Evolutionary conservation across 2,113 vertebrate genomes (phyloP).

Genomic region (Colossoma macropomum): DNA sequence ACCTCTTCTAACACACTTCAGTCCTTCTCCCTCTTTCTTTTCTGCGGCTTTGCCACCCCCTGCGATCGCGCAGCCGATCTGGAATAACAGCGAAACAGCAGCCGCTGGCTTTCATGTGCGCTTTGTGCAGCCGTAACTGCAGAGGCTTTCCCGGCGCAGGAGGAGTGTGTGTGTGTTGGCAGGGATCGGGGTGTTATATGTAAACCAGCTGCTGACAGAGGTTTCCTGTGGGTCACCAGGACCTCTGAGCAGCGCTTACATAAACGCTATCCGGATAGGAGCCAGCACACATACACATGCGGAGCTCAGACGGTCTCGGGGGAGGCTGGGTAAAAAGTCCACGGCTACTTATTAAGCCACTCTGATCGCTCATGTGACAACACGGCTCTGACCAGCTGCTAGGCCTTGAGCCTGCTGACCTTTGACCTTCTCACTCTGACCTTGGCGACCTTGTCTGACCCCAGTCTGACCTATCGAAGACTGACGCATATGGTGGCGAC

Average conservation of each 20-base stretch:
- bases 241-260: slow-evolving; percentile 62
- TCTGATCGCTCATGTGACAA: not conserved
- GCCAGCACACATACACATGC: slow-evolving; percentile 35
- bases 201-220: slow-evolving; percentile 69
- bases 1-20: not conserved
- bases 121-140: not conserved
- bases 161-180: slow-evolving; percentile 53
- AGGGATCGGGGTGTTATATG: slow-evolving; percentile 56
- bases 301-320: not conserved
- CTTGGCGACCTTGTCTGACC: slow-evolving; percentile 14
- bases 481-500: not conserved
- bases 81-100: slow-evolving; percentile 14
- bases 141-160: slow-evolving; percentile 14
- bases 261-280: slow-evolving; percentile 67
- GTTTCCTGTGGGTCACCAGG: slow-evolving; percentile 64
- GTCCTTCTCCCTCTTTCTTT: not conserved
- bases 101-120: not conserved
- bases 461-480: not conserved
- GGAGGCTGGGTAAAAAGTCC: not conserved
- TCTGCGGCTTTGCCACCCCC: not conserved
- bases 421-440: slow-evolving; percentile 14
- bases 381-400: slow-evolving; percentile 27
- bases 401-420: slow-evolving; percentile 16
- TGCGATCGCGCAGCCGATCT: not conserved
- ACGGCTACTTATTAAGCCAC: not conserved